Evolutionary conservation across 2,888 invertebrate species (phyloP).

Genomic region (Trichacis sp.): DNA sequence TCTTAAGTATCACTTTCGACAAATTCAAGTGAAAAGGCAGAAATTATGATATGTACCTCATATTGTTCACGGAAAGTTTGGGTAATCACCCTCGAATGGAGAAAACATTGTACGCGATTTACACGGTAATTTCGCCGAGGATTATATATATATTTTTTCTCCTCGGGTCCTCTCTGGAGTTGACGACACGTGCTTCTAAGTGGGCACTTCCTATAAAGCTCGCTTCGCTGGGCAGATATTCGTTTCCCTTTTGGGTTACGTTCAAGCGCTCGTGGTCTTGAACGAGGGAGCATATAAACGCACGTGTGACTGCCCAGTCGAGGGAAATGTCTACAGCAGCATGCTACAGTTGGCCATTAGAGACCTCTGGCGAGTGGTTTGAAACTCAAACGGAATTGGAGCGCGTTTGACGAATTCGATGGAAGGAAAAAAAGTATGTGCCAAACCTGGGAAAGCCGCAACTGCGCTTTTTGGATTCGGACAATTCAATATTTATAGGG

Average conservation of each 20-base stretch:
- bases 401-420: constrained; percentile 19
- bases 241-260: constrained; percentile 34
- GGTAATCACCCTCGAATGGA: background rate
- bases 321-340: constrained; percentile 27
- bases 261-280: constrained; percentile 23
- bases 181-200: constrained; percentile 54
- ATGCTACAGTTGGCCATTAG: constrained; percentile 8
- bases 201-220: constrained; percentile 48
- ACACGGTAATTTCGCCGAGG: constrained; percentile 23
- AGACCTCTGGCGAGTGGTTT: constrained; percentile 12
- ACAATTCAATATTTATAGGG: background rate
- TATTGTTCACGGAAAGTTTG: background rate
- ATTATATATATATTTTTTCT: constrained; percentile 11
- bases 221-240: constrained; percentile 37
- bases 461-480: background rate
- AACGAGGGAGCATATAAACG: constrained; percentile 32
- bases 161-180: constrained; percentile 21
- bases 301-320: constrained; percentile 29
- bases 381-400: constrained; percentile 5
- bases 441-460: background rate
- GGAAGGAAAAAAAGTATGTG: background rate
- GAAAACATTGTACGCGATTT: constrained; percentile 8
- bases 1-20: too few relatives aligned
- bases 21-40: too few relatives aligned
- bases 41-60: too few relatives aligned